A percentile compares a stretch with the other conserved stretches of the same genome.
phyloP scores from a whole-genome alignment of 2,797 vertebrate genomes.

The Megalops cyprinoides region DNA sequence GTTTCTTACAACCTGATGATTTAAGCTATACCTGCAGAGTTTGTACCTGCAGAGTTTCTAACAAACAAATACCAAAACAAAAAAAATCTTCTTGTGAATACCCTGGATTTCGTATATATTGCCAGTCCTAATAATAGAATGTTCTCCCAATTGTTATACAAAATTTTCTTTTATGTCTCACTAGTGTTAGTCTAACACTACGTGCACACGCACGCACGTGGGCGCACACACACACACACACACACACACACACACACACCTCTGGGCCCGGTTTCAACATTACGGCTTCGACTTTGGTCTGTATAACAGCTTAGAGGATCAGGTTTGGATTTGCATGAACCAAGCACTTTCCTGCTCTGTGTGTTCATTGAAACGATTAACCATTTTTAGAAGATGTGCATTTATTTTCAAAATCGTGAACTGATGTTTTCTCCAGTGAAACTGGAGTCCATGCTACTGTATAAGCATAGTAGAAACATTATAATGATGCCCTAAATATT shows the following conservation, averaged over 20 bases:
- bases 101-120: background rate
- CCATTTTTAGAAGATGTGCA: too few species aligned
- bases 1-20: background rate
- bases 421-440: too few species aligned
- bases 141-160: slow-evolving; percentile 28
- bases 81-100: slow-evolving; percentile 15
- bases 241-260: background rate
- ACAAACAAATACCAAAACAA: background rate
- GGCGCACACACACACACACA: background rate
- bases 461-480: too few species aligned
- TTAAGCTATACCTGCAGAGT: background rate
- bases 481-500: too few species aligned
- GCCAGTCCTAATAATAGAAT: slow-evolving; percentile 10
- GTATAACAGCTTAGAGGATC: too few species aligned
- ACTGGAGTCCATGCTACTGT: too few species aligned
- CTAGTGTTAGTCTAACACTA: slow-evolving; percentile 5
- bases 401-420: too few species aligned
- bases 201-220: background rate
- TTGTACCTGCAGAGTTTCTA: too few species aligned
- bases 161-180: slow-evolving; percentile 24
- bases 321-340: too few species aligned
- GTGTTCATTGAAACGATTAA: too few species aligned
- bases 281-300: too few species aligned
- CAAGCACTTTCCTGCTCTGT: too few species aligned
- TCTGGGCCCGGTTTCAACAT: background rate